These are phyloP conservation scores for Acanthurus lineatus DNA, from an alignment of 2,797 vertebrate genomes.

Conservation along the genomic window DNA sequence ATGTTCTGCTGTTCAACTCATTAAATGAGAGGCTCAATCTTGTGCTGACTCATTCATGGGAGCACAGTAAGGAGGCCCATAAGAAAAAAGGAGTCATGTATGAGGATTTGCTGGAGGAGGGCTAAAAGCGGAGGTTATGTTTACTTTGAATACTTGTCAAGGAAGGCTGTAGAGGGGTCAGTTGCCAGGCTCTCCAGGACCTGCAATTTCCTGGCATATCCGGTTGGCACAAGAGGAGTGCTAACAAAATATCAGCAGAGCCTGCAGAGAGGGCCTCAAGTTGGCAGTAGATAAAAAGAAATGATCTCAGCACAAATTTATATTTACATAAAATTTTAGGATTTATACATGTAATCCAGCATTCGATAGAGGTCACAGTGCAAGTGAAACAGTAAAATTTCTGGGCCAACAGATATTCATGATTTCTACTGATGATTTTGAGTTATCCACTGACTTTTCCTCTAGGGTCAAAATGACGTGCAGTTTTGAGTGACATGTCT, in stretches of 20 bases:
- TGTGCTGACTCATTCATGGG: neutral
- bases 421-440: too few relatives aligned
- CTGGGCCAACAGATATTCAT: too few relatives aligned
- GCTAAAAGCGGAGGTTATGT: constrained; percentile 11
- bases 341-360: neutral
- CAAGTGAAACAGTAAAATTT: too few relatives aligned
- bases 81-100: too few relatives aligned
- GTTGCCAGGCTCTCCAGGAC: constrained; percentile 6
- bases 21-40: constrained; percentile 6
- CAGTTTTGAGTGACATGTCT: too few relatives aligned
- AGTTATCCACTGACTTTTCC: too few relatives aligned
- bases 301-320: constrained; percentile 5
- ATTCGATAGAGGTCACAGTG: neutral
- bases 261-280: constrained; percentile 7
- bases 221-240: constrained; percentile 16
- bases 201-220: constrained; percentile 3
- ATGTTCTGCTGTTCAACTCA: constrained; percentile 14
- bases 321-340: neutral
- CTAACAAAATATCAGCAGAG: constrained; percentile 13
- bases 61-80: neutral
- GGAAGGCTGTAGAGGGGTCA: constrained; percentile 5
- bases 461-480: too few relatives aligned
- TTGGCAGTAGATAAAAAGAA: constrained; percentile 26
- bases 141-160: neutral
- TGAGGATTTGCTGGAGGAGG: constrained; percentile 4